Base-by-base conservation (phyloP, 1,140 invertebrate genomes). In the Spodoptera litura region DNA sequence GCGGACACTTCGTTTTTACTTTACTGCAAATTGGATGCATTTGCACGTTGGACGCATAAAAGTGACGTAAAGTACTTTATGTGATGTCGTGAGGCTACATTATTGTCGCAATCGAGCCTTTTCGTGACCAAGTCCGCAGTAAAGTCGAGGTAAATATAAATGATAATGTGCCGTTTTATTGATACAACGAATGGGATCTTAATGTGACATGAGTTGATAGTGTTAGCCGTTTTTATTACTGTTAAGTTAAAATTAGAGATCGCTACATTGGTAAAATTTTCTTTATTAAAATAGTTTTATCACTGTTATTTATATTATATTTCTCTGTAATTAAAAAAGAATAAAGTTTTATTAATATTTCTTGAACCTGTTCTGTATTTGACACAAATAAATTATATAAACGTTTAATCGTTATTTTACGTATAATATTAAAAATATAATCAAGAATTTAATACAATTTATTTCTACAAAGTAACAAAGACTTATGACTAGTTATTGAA, bases 1-100 rank as follows among this genome's bases (percentile, higher is more conserved):
- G 38, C 49, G 38, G 78, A 27, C 76, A 79, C 81, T 83, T 85
- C 70, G 68, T 80, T 85, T 87, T 82, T 80, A 83, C 80, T 85
- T 87, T 85, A 87, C 78, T 87, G 81, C 84, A 85, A 83, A 86
- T 87, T 87, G 85, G 81, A 85, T 84, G 81, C 81, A 83, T 79
- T 87, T 83, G 78, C 84, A 87, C 84, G 80, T 78, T 70, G 74
- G 68, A 80, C 75, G 35, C 73, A 53, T 75, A 75, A 75, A 75
- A 64, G 27, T 64, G 59, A 70, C 77, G 71, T 82, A 79, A 82
- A 82, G 59, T 31, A 11, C 12, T 75, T 75, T 75, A 75, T 75
- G 49, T 38, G 15, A 53, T 53, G 59, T 38, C 72, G 12, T 64
- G 59, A 64, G 35, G 49, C 27, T 31, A 75, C 59, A 64, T 75